phyloP scores from a whole-genome alignment of 1,140 invertebrate species.

The Araneus ventricosus region DNA sequence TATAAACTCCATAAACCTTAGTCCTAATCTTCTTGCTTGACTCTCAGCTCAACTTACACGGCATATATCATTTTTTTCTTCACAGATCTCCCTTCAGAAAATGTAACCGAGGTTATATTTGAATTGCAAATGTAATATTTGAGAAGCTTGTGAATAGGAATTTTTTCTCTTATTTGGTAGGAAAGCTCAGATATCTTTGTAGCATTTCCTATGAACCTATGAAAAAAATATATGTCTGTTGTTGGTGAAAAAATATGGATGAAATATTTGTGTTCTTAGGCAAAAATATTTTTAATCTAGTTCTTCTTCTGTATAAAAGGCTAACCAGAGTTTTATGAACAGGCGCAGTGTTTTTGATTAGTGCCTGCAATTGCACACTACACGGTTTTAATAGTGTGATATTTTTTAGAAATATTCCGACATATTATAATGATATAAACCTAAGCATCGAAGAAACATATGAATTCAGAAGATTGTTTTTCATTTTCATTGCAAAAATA shows the following conservation, averaged over 20 bases:
- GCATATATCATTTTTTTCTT: slow-evolving; percentile 55
- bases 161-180: slow-evolving; percentile 47
- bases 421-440: too few species aligned
- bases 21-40: slow-evolving; percentile 58
- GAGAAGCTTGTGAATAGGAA: slow-evolving; percentile 39
- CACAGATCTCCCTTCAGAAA: slow-evolving; percentile 26
- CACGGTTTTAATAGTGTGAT: too few species aligned
- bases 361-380: too few species aligned
- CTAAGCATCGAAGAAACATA: too few species aligned
- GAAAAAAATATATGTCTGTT: slow-evolving; percentile 34
- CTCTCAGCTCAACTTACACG: slow-evolving; percentile 58
- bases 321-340: neutral
- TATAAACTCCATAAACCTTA: slow-evolving; percentile 58
- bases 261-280: slow-evolving; percentile 48
- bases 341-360: neutral
- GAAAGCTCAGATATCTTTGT: slow-evolving; percentile 26
- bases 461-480: too few species aligned
- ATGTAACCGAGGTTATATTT: slow-evolving; percentile 57
- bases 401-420: too few species aligned
- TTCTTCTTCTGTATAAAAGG: neutral
- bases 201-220: slow-evolving; percentile 30
- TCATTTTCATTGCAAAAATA: too few species aligned
- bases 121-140: slow-evolving; percentile 74
- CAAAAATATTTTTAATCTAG: slow-evolving; percentile 28
- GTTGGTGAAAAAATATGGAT: slow-evolving; percentile 35